Evolutionary conservation across 2,797 vertebrate species (phyloP), one percentile per base, ranked within the genome.

Genomic region (Thunnus albacares): DNA sequence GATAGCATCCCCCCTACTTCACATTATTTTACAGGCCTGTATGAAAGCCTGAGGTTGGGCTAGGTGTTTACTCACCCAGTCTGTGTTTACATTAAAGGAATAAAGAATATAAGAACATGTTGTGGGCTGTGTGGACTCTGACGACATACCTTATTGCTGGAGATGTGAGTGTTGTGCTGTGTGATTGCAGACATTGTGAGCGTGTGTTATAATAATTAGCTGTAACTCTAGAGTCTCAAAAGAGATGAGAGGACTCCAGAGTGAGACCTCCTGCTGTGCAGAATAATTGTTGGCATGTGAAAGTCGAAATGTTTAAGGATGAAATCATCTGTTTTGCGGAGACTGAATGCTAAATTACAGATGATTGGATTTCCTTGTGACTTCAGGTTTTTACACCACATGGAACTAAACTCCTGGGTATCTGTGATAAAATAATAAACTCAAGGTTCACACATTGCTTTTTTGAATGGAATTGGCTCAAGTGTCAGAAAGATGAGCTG

Each of bases 81-180:
- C 22, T 57, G 30, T 64, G 45, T 75, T 63, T 43, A 28, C 51
- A 57, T 41, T 35, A 51, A 68, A 28, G 57, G 17, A 69, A 38
- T 60, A 57, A 35, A 30, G 38, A 28, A 28, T n/a, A 68, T 80
- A 41, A 47, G 28, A 66, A 15, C 8, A 1, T 17, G n/a, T 6
- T 35, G 38, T 24, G 28, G 41, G 35, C 43, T 71, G 56, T 59
- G 60, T 33, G 4, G 57, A 45, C 67, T 69, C n/a, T 28, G n/a
- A 20, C 30, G 65, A 12, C 7, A 13, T 43, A 20, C 33, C 38
- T 73, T 13, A 13, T 24, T 33, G 13, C 56, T 71, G 28, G 30
- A 71, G 57, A 71, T 35, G n/a, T 58, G 53, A 69, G 14, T 1
- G 18, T 20, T 17, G 70, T 45, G 30, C 18, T 63, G 49, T 63